phyloP scores from a whole-genome alignment of 2,113 vertebrate species.

The Mixornis gularis region DNA sequence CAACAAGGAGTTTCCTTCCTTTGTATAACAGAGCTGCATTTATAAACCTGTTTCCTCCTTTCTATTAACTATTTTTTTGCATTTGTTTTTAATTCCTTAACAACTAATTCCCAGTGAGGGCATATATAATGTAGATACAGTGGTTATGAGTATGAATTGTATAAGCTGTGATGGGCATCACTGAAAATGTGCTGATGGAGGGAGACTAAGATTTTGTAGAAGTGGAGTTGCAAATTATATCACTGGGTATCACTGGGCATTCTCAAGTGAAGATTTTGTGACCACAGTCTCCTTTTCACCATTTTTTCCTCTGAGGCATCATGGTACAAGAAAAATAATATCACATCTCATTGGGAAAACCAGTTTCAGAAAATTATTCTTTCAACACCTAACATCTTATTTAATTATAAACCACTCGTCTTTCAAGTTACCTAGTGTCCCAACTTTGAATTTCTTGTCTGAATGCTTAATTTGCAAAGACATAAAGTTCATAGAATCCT shows the following conservation, averaged over 20 bases:
- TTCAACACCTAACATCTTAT: background rate
- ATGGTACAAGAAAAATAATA: background rate
- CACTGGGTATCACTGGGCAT: background rate
- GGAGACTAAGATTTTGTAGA: background rate
- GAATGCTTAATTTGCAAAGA: conserved; percentile 12
- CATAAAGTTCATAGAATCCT: background rate
- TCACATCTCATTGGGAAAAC: background rate
- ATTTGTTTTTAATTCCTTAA: background rate
- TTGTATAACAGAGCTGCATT: background rate
- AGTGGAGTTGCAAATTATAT: background rate
- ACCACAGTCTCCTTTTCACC: background rate
- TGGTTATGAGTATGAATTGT: background rate
- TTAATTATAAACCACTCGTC: background rate
- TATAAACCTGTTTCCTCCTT: background rate
- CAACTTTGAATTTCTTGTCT: conserved; percentile 7
- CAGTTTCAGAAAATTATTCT: background rate
- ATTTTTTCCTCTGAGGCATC: background rate
- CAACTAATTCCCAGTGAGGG: background rate
- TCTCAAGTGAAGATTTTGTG: background rate
- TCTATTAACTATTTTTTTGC: background rate
- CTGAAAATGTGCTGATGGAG: background rate
- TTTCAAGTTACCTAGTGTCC: background rate
- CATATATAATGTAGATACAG: background rate
- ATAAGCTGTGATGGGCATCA: background rate
- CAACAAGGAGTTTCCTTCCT: background rate